Percentiles rank a stretch among this genome's conserved stretches.
These are phyloP conservation scores for Ophion ellenae DNA, from an alignment of 2,888 invertebrate species.

Conservation along the genomic window DNA sequence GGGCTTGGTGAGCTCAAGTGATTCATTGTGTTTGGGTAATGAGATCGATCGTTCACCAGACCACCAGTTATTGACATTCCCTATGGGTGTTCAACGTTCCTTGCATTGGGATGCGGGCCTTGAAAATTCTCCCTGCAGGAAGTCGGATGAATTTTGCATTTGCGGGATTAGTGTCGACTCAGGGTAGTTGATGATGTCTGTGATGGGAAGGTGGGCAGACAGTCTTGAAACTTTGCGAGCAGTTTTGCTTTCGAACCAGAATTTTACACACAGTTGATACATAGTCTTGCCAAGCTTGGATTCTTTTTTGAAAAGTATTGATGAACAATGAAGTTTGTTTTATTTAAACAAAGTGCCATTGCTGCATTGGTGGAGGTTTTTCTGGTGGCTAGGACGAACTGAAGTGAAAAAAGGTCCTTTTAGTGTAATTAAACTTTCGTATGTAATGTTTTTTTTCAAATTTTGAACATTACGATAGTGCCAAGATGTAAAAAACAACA, in stretches of 20 bases:
- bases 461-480: no score
- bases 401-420: no score
- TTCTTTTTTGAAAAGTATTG: no score
- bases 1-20: not conserved
- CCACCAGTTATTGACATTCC: not conserved
- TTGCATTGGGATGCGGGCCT: not conserved
- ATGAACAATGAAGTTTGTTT: no score
- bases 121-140: not conserved
- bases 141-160: not conserved
- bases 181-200: not conserved
- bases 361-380: no score
- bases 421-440: no score
- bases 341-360: no score
- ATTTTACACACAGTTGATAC: not conserved
- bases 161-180: not conserved
- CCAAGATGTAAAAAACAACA: no score
- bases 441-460: no score
- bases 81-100: not conserved
- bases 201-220: not conserved
- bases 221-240: not conserved
- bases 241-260: not conserved
- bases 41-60: not conserved
- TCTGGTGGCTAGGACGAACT: no score
- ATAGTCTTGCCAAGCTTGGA: no score
- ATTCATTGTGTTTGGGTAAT: not conserved